Base-by-base conservation (phyloP, 2,888 invertebrate genomes). In the Panorpa germanica region DNA sequence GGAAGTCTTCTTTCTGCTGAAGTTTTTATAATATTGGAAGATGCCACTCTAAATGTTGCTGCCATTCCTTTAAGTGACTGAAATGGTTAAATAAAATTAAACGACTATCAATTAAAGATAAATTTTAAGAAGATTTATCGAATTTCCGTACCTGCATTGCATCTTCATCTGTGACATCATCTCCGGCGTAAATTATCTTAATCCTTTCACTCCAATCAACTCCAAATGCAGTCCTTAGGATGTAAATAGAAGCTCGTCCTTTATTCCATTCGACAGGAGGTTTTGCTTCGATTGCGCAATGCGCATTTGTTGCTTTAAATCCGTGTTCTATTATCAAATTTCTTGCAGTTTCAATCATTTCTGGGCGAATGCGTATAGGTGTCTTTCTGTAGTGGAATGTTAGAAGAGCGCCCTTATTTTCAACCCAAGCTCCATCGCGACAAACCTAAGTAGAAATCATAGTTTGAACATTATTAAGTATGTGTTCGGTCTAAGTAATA, bases 251-350 rank as follows among this genome's bases (percentile, higher is more conserved):
- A 7, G 88, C 88, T 22, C 85, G 71, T 38, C 75, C 81, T 52
- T 88, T 86, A 51, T 88, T 81, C 88, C 88, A 88, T 45, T 80
- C 70, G 1, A 88, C 85, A 1, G 85, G 86, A 4, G 86, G 86
- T 39, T 81, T 74, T 0, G 86, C 86, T 50, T 88, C 86, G n/a
- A 86, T 61, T 1, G 86, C 86, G 45, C 82, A 82, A 46, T 83
- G 81, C 14, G 83, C 80, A 28, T 70, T 63, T 24, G 74, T 76
- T 2, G 81, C 74, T 37, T 67, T 67, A 52, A 86, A 86, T 1
- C 85, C 82, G 3, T 73, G 68, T 7, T 66, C 69, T 34, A 69
- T 65, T 43, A 86, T 85, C 29, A 85, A 57, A 22, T 58, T 57
- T 39, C 65, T 64, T 1, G 83, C 85, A 42, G 70, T 64, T n/a